Percentiles rank a stretch among this genome's conserved stretches.
Conservation (phyloP, 1,140 invertebrate genomes). For the Aleiodes sp. region DNA sequence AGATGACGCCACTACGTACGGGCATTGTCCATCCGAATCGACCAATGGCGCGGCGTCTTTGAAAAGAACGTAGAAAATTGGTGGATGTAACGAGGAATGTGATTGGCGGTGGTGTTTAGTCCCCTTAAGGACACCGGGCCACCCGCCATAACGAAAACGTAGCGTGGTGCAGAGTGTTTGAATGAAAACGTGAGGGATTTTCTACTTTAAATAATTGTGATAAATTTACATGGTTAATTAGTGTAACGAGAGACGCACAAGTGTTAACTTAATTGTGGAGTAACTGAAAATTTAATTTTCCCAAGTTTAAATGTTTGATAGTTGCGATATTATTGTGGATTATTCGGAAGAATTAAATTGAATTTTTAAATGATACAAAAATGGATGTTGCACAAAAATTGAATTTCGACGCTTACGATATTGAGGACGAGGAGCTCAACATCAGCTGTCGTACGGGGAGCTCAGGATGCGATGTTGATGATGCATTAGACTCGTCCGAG, state of each 20-base stretch:
- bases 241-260: background rate
- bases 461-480: conserved; percentile 57
- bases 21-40: conserved; percentile 32
- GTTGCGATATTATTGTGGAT: background rate
- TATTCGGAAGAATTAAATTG: background rate
- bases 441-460: conserved; percentile 56
- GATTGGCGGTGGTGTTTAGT: conserved; percentile 27
- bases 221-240: background rate
- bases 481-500: conserved; percentile 57
- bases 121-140: conserved; percentile 30
- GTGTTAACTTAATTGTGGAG: background rate
- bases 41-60: conserved; percentile 38
- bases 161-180: conserved; percentile 47
- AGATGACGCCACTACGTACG: conserved; percentile 38
- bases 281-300: too few species aligned
- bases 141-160: conserved; percentile 54
- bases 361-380: background rate
- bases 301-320: background rate
- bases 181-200: conserved; percentile 39
- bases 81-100: background rate
- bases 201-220: background rate
- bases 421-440: conserved; percentile 58
- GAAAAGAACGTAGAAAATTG: background rate
- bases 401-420: conserved; percentile 54
- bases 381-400: conserved; percentile 52